Base-by-base conservation (phyloP, 2,797 vertebrate species). In the Chelidonichthys spinosus region DNA sequence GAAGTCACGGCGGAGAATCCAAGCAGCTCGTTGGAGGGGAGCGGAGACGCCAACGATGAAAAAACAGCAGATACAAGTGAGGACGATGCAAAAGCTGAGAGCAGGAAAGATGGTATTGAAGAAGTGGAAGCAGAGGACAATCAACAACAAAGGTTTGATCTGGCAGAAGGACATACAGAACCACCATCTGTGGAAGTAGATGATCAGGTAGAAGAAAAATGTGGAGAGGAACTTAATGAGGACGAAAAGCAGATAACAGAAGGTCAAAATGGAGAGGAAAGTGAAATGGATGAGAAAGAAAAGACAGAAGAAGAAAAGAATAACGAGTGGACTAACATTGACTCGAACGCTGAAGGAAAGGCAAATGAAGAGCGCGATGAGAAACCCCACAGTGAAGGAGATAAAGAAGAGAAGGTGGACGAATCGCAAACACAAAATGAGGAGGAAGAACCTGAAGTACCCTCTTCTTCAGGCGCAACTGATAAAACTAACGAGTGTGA, bases 31-130 rank as follows among this genome's bases (percentile, higher is more conserved):
- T 17, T 55, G 17, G 83, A 77, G 39, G 80, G 59, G 66, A 83
- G 75, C 17, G 36, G 72, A 80, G 83, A 78, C 42, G 66, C 82
- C 59, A 53, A 78, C 3, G 83, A 58, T 60, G 87, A 87, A 65
- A 79, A 85, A 46, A 55, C 37, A 69, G 68, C 36, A 72, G 87
- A 73, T 18, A 52, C 7, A 0, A 78, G 50, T 39, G 76, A 74
- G 49, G 80, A 69, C 37, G 63, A 58, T 46, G 15, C 1, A 0
- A 36, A 59, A 4, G 75, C 81, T 40, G 83, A 81, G 44, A 58
- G 18, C n/a, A 7, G 6, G 50, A 37, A 68, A 69, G 82, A 72
- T 42, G 66, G 73, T 35, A 46, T 61, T 46, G 65, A 85, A 67
- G 68, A 76, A 11, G 85, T 72, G 40, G 15, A 58, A 46, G 63